These are phyloP conservation scores for Coluber constrictor DNA, from an alignment of 2,797 vertebrate genomes.

Conservation along the genomic window DNA sequence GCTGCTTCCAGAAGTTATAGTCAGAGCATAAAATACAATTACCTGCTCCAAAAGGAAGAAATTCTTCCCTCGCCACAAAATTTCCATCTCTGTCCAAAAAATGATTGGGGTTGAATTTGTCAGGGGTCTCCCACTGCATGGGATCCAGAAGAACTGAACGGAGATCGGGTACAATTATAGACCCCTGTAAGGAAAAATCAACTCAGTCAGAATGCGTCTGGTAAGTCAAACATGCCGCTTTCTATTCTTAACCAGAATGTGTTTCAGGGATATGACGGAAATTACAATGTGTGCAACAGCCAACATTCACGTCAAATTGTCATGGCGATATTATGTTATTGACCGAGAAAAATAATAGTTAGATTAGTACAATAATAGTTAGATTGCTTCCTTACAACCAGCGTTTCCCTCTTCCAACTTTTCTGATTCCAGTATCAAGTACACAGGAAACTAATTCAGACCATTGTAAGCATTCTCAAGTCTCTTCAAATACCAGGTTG, in stretches of 20 bases:
- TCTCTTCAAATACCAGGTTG: not conserved
- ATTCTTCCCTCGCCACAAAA: slow-evolving; percentile 40
- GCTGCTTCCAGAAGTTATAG: not conserved
- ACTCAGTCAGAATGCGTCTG: not conserved
- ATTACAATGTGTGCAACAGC: not conserved
- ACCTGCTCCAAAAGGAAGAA: slow-evolving; percentile 53
- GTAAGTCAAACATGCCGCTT: not conserved
- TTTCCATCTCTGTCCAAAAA: slow-evolving; percentile 51
- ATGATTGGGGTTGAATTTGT: slow-evolving; percentile 45
- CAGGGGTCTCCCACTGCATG: slow-evolving; percentile 40
- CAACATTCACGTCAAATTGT: not conserved
- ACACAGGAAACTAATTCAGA: not conserved
- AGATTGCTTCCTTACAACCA: not conserved
- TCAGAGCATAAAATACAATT: not conserved
- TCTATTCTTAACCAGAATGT: not conserved
- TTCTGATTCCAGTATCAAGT: not conserved
- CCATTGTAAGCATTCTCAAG: not conserved
- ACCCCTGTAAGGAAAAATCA: slow-evolving; percentile 27
- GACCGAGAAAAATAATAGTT: not conserved
- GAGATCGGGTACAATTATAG: slow-evolving; percentile 42
- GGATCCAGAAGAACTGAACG: slow-evolving; percentile 46
- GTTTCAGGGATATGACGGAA: not conserved
- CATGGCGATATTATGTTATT: not conserved
- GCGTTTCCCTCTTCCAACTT: not conserved
- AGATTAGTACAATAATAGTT: not conserved